Conservation (phyloP, 2,888 invertebrate species). For the Steromphala cineraria region DNA sequence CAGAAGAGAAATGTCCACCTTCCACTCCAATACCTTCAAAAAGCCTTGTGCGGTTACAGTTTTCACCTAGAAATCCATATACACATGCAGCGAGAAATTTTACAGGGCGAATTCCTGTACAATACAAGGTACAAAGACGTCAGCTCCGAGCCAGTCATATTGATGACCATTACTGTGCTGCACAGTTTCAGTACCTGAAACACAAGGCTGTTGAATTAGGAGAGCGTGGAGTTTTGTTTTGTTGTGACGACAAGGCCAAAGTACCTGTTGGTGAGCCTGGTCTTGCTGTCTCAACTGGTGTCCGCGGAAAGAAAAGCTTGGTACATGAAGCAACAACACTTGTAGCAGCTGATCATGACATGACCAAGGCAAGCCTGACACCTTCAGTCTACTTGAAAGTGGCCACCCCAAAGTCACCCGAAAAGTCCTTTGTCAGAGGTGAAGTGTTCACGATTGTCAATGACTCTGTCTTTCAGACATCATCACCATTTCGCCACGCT, state of each 20-base stretch:
- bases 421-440: slow-evolving; percentile 35
- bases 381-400: not conserved
- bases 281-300: slow-evolving; percentile 22
- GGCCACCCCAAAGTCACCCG: slow-evolving; percentile 24
- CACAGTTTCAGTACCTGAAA: slow-evolving; percentile 35
- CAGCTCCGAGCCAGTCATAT: slow-evolving; percentile 33
- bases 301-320: not conserved
- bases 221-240: slow-evolving; percentile 3
- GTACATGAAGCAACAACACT: too few species aligned
- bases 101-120: slow-evolving; percentile 28
- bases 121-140: slow-evolving; percentile 39
- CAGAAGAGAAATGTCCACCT: slow-evolving; percentile 35
- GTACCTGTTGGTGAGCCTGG: slow-evolving; percentile 24
- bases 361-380: too few species aligned
- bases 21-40: slow-evolving; percentile 38
- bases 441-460: slow-evolving; percentile 28
- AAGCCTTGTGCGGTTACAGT: slow-evolving; percentile 34
- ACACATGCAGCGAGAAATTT: slow-evolving; percentile 18
- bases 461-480: slow-evolving; percentile 40
- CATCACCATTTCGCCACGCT: slow-evolving; percentile 35
- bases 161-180: slow-evolving; percentile 40
- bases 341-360: too few species aligned
- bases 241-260: slow-evolving; percentile 27
- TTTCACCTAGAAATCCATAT: slow-evolving; percentile 41
- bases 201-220: slow-evolving; percentile 28